Evolutionary conservation across 2,797 vertebrate genomes (phyloP).

Genomic region (Hyperoplus immaculatus): DNA sequence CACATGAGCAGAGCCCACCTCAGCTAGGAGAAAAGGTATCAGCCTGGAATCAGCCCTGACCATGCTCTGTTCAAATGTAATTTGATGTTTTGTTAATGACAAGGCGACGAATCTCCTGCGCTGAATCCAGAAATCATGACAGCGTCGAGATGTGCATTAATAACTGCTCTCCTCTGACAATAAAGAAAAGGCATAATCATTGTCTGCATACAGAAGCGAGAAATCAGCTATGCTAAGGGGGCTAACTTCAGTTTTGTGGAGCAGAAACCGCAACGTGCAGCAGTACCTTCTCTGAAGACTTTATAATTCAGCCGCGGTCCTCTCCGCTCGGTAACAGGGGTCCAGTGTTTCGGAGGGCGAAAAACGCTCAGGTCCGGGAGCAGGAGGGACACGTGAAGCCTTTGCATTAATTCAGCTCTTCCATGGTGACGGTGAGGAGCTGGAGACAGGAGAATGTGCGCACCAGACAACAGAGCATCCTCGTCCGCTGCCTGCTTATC

Average conservation of each 20-base stretch:
- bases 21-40: slow-evolving; percentile 12
- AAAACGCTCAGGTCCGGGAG: slow-evolving; percentile 64
- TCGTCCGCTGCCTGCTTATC: slow-evolving; percentile 78
- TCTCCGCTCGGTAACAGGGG: slow-evolving; percentile 67
- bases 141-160: slow-evolving; percentile 60
- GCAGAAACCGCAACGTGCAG: slow-evolving; percentile 44
- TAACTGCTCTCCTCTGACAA: slow-evolving; percentile 47
- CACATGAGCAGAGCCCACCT: slow-evolving; percentile 59
- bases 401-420: slow-evolving; percentile 77
- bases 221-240: slow-evolving; percentile 75
- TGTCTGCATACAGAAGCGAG: slow-evolving; percentile 28
- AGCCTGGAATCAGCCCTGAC: slow-evolving; percentile 18
- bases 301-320: slow-evolving; percentile 68
- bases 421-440: slow-evolving; percentile 76
- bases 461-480: slow-evolving; percentile 80
- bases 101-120: slow-evolving; percentile 14
- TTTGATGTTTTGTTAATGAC: slow-evolving; percentile 11
- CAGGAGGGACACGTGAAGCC: slow-evolving; percentile 62
- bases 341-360: slow-evolving; percentile 61
- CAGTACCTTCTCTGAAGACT: slow-evolving; percentile 82
- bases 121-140: slow-evolving; percentile 26
- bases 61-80: slow-evolving; percentile 8
- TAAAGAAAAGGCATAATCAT: slow-evolving; percentile 40
- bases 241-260: slow-evolving; percentile 72
- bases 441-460: slow-evolving; percentile 76